Conservation (phyloP, 2,888 invertebrate genomes). For the Cenopis cana region DNA sequence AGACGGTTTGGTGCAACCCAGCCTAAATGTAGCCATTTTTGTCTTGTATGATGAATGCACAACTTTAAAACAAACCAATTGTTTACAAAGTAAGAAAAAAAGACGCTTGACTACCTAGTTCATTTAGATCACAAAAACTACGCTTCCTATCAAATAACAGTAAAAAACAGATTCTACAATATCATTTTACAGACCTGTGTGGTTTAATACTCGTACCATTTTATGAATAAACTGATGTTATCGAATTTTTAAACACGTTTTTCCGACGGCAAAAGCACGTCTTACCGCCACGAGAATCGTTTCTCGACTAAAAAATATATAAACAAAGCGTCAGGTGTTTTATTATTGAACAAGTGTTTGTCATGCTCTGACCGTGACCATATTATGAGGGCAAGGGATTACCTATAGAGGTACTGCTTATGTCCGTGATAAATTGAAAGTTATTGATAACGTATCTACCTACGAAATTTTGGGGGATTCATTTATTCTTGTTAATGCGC, state of each 20-base stretch:
- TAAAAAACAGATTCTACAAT: no score
- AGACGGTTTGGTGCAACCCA: no score
- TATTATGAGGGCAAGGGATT: neutral
- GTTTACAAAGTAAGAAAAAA: no score
- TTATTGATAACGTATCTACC: neutral
- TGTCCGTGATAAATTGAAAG: neutral
- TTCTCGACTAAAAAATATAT: constrained; percentile 3
- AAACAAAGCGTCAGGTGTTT: neutral
- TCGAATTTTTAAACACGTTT: neutral
- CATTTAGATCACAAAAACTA: no score
- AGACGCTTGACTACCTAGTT: no score
- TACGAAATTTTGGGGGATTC: neutral
- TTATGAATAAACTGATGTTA: neutral
- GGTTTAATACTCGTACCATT: neutral
- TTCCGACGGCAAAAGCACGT: neutral
- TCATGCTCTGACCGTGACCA: neutral
- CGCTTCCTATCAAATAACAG: no score
- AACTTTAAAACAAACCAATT: no score
- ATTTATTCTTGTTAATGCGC: neutral
- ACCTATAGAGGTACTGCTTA: no score
- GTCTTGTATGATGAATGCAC: no score
- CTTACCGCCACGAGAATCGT: neutral
- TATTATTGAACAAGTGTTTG: neutral
- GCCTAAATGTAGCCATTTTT: no score
- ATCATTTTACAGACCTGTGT: neutral